Percentiles rank a stretch among this genome's conserved stretches.
Evolutionary conservation across 2,797 vertebrate species (phyloP).

Genomic region (Anguilla obscura): DNA sequence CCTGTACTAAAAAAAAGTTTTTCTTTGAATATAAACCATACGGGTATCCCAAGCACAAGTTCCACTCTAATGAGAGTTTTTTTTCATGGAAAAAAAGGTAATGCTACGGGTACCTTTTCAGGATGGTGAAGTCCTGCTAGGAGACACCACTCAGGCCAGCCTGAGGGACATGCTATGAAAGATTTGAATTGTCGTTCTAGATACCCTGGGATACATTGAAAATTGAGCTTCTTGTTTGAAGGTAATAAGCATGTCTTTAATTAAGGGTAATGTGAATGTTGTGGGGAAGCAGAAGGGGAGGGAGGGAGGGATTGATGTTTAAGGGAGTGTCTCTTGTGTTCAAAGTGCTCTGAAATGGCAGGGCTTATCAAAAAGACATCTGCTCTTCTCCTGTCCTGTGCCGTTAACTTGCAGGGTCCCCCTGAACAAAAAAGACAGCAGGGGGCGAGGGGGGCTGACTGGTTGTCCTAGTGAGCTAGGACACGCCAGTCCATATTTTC

Average conservation of each 20-base stretch:
- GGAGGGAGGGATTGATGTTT: background rate
- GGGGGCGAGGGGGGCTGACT: background rate
- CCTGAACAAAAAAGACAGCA: background rate
- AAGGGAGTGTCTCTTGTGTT: background rate
- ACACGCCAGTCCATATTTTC: background rate
- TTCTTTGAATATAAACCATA: background rate
- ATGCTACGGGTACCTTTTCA: background rate
- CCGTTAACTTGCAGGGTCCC: background rate
- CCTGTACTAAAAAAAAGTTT: background rate
- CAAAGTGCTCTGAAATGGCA: background rate
- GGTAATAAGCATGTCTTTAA: background rate
- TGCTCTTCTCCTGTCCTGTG: background rate
- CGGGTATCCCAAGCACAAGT: background rate
- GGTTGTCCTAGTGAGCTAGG: background rate
- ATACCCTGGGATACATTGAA: background rate
- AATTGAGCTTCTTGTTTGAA: background rate
- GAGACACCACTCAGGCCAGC: background rate
- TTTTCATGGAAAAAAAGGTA: too few species aligned
- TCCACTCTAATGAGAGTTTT: background rate
- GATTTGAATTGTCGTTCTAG: background rate
- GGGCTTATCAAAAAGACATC: background rate
- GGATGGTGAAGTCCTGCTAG: background rate
- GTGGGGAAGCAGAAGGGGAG: background rate
- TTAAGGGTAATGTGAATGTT: background rate
- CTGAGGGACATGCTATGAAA: background rate